Evolutionary conservation across 2,888 invertebrate genomes (phyloP).

Genomic region (Eupithecia abbreviata): DNA sequence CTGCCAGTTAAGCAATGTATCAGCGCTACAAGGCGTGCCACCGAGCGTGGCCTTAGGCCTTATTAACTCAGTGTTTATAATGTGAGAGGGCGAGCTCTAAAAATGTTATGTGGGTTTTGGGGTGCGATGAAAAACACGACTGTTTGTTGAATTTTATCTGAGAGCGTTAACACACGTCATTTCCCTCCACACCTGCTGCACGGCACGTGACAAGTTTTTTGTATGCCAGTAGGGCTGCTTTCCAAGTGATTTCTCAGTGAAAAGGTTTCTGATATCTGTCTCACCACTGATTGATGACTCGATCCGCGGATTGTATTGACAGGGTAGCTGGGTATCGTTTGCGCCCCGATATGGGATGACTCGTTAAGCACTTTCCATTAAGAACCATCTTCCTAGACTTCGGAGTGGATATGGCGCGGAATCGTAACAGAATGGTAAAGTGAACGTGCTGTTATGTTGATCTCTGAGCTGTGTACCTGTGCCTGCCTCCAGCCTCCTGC

Average conservation of each 20-base stretch:
- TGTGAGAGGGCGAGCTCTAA: background rate
- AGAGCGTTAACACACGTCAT: slow-evolving; percentile 4
- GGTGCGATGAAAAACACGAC: background rate
- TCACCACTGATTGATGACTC: background rate
- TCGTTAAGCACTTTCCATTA: background rate
- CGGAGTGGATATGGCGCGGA: too few relatives aligned
- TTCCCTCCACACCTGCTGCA: background rate
- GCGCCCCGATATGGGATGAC: background rate
- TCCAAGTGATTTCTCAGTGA: background rate
- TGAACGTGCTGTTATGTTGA: slow-evolving; percentile 28
- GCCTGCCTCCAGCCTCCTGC: background rate
- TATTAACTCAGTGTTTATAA: background rate
- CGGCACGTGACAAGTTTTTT: background rate
- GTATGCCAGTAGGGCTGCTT: background rate
- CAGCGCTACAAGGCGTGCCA: background rate
- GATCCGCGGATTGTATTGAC: background rate
- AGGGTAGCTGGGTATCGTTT: background rate
- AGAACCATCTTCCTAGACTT: background rate
- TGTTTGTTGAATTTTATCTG: background rate
- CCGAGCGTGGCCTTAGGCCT: background rate
- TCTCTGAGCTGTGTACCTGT: slow-evolving; percentile 9
- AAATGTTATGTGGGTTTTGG: background rate
- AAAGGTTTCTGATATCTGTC: background rate
- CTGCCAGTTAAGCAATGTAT: background rate
- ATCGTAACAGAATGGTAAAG: slow-evolving; percentile 24